phyloP scores from a whole-genome alignment of 2,888 invertebrate species.

The Itoplectis maculator region DNA sequence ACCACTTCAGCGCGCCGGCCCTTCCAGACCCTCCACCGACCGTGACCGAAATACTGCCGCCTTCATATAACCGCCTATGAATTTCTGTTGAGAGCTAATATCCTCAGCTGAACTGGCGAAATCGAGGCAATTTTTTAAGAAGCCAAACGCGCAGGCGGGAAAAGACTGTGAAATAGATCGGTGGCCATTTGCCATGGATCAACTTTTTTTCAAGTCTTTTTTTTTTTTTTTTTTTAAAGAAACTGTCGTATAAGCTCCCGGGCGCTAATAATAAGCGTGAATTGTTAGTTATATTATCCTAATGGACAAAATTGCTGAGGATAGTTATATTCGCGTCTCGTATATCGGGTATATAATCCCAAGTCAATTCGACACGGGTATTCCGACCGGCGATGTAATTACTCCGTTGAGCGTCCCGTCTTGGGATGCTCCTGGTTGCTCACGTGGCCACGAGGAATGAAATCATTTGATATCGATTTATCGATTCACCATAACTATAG shows the following conservation, averaged over 20 bases:
- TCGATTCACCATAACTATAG: conserved; percentile 20
- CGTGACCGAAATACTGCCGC: conserved; percentile 69
- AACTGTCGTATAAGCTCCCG: not conserved
- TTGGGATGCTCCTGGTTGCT: conserved; percentile 52
- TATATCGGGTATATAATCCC: conserved; percentile 25
- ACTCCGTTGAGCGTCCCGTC: conserved; percentile 39
- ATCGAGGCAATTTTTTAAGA: conserved; percentile 59
- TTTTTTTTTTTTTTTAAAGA: not conserved
- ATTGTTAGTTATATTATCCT: conserved; percentile 6
- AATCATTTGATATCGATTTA: conserved; percentile 61
- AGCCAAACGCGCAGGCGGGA: conserved; percentile 17
- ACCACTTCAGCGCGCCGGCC: conserved; percentile 41
- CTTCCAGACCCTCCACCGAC: conserved; percentile 65
- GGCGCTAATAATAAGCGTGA: not conserved
- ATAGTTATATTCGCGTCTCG: conserved; percentile 37
- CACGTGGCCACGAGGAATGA: conserved; percentile 49
- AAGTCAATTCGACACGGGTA: conserved; percentile 13
- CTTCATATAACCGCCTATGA: conserved; percentile 67
- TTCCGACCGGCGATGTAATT: conserved; percentile 56
- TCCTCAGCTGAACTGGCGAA: conserved; percentile 59
- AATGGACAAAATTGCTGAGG: conserved; percentile 21
- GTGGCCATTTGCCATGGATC: conserved; percentile 19
- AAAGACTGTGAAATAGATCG: conserved; percentile 22
- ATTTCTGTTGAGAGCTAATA: conserved; percentile 67
- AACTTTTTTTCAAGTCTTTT: conserved; percentile 19